A percentile compares a stretch with the other conserved stretches of the same genome.
phyloP scores from a whole-genome alignment of 1,140 invertebrate species.

The Cotesia chilonis region DNA sequence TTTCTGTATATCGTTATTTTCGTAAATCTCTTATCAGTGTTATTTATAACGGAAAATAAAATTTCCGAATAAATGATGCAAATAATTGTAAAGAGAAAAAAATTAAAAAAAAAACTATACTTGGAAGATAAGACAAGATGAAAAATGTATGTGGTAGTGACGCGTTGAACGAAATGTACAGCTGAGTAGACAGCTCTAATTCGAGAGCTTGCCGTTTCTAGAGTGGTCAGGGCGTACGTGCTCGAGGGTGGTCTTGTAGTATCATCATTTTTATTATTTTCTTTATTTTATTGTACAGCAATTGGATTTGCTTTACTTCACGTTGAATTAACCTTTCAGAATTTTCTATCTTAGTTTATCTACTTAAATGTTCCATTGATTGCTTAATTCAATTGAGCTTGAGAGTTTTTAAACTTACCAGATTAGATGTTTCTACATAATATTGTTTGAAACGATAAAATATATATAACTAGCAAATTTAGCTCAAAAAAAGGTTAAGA shows the following conservation, averaged over 20 bases:
- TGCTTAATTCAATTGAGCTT: too few species aligned
- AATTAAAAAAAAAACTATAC: neutral
- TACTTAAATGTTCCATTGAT: too few species aligned
- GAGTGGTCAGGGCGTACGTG: conserved; percentile 41
- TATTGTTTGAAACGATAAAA: too few species aligned
- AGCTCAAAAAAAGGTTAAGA: too few species aligned
- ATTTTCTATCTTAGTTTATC: too few species aligned
- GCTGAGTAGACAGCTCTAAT: conserved; percentile 48
- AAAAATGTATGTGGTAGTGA: conserved; percentile 5
- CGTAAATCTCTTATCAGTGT: neutral
- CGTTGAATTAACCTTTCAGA: too few species aligned
- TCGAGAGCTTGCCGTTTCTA: conserved; percentile 33
- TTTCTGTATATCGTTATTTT: conserved; percentile 1
- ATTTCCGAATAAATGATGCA: neutral
- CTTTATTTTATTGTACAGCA: too few species aligned
- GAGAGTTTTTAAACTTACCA: too few species aligned
- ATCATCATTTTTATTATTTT: conserved; percentile 5
- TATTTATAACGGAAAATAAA: neutral
- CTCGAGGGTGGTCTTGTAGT: conserved; percentile 43
- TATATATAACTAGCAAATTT: too few species aligned
- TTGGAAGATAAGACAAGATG: conserved; percentile 4
- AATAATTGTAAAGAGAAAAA: neutral
- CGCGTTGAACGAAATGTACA: conserved; percentile 41
- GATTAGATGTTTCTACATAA: too few species aligned
- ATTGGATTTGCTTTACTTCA: too few species aligned